phyloP scores from a whole-genome alignment of 2,797 vertebrate genomes.

The Neosalanx taihuensis region DNA sequence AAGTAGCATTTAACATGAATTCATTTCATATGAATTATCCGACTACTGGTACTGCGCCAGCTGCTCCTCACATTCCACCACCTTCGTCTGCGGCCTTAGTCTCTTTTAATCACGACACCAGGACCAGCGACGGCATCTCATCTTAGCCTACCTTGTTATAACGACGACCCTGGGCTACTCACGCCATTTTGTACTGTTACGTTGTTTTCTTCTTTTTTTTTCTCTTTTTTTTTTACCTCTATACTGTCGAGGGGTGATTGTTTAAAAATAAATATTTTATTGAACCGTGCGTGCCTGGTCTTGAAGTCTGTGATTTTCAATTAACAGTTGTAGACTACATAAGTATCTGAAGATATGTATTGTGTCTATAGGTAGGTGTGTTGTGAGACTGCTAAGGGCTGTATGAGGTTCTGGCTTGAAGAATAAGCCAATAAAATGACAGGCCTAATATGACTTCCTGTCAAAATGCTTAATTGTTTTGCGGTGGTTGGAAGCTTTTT shows the following conservation, averaged over 20 bases:
- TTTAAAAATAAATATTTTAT: conserved; percentile 68
- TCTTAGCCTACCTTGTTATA: conserved; percentile 27
- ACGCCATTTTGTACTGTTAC: conserved; percentile 42
- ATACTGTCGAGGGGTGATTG: conserved; percentile 37
- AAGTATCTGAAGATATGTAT: neutral
- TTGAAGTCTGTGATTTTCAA: conserved; percentile 11
- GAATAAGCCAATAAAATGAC: too few relatives aligned
- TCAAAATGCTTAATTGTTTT: too few relatives aligned
- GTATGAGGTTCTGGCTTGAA: too few relatives aligned
- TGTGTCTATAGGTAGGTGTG: neutral
- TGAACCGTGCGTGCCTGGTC: conserved; percentile 32
- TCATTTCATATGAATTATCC: conserved; percentile 8
- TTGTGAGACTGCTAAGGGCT: too few relatives aligned
- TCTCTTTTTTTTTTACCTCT: conserved; percentile 16
- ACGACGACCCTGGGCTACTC: conserved; percentile 23
- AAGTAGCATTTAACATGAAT: conserved; percentile 38
- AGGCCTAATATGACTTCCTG: too few relatives aligned
- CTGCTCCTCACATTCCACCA: conserved; percentile 59
- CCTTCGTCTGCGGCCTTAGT: neutral
- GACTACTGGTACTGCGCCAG: conserved; percentile 19
- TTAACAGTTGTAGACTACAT: neutral
- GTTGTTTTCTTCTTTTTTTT: conserved; percentile 17
- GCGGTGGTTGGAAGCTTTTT: too few relatives aligned
- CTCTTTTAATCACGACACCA: too few relatives aligned
- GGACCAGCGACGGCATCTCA: conserved; percentile 5